Conservation (phyloP, 37 sponge, comb jelly and placozoan genomes). For the Chondrosia reniformis region DNA sequence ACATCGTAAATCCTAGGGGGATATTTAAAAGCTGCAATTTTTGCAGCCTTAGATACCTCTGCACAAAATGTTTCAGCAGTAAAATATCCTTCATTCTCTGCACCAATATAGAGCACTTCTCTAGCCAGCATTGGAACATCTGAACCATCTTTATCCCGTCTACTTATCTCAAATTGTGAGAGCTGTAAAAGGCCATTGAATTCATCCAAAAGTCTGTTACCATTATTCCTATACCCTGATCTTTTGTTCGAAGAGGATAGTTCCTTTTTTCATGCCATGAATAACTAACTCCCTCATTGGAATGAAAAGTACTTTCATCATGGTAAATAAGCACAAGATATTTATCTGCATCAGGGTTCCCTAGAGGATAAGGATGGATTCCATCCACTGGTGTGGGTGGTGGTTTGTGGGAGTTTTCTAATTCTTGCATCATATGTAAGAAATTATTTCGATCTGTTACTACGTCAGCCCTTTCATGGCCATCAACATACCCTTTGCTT, state of each 20-base stretch:
- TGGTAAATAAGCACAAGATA: slow-evolving; percentile 32
- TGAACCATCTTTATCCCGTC: neutral
- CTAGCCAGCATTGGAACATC: neutral
- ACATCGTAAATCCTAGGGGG: neutral
- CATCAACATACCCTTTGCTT: neutral
- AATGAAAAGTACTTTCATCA: slow-evolving; percentile 28
- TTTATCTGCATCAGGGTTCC: neutral
- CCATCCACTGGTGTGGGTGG: neutral
- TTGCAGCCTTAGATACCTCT: slow-evolving; percentile 1
- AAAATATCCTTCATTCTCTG: slow-evolving; percentile 24
- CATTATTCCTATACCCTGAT: slow-evolving; percentile 18
- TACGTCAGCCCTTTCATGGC: neutral
- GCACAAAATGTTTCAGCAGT: neutral
- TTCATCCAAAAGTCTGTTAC: slow-evolving; percentile 41
- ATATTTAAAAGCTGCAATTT: slow-evolving; percentile 31
- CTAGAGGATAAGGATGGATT: neutral
- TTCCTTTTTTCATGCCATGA: slow-evolving; percentile 24
- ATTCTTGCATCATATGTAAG: neutral
- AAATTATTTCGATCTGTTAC: neutral
- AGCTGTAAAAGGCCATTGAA: slow-evolving; percentile 18
- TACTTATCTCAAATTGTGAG: neutral
- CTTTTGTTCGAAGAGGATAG: slow-evolving; percentile 13
- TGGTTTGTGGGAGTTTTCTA: neutral
- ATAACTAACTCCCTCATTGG: slow-evolving; percentile 23
- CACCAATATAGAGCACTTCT: neutral